Percentiles rank a stretch among this genome's conserved stretches.
phyloP scores from a whole-genome alignment of 2,888 invertebrate genomes.

The Idaea biselata region DNA sequence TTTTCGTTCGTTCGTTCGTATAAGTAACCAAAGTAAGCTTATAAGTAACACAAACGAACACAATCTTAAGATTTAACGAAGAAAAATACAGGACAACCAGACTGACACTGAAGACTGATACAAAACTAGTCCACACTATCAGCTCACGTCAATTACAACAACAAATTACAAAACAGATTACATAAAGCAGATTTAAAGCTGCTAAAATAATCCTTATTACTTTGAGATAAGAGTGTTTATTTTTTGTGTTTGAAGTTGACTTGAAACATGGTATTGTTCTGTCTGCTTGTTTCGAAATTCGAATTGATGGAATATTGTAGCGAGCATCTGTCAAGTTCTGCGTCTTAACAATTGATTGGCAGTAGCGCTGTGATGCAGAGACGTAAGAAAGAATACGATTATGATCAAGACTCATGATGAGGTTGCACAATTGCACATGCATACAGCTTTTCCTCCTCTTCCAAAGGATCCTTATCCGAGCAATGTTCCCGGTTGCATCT shows the following conservation, averaged over 20 bases:
- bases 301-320: background rate
- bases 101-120: slow-evolving; percentile 46
- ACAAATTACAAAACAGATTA: slow-evolving; percentile 34
- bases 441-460: too few relatives aligned
- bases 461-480: too few relatives aligned
- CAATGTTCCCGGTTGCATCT: too few relatives aligned
- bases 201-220: background rate
- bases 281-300: background rate
- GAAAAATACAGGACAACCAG: slow-evolving; percentile 37
- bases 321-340: background rate
- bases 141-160: slow-evolving; percentile 52
- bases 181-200: slow-evolving; percentile 10
- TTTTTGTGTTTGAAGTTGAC: slow-evolving; percentile 2
- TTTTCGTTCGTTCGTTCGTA: too few relatives aligned
- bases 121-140: slow-evolving; percentile 46
- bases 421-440: too few relatives aligned
- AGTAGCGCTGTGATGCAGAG: background rate
- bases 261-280: background rate
- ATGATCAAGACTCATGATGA: background rate
- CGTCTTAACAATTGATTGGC: background rate
- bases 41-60: slow-evolving; percentile 31
- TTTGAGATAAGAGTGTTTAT: background rate
- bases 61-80: slow-evolving; percentile 35
- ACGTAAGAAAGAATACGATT: background rate
- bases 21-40: too few relatives aligned